These are phyloP conservation scores for Sorex fumeus DNA, from an alignment of 2,113 vertebrate genomes.

Conservation along the genomic window DNA sequence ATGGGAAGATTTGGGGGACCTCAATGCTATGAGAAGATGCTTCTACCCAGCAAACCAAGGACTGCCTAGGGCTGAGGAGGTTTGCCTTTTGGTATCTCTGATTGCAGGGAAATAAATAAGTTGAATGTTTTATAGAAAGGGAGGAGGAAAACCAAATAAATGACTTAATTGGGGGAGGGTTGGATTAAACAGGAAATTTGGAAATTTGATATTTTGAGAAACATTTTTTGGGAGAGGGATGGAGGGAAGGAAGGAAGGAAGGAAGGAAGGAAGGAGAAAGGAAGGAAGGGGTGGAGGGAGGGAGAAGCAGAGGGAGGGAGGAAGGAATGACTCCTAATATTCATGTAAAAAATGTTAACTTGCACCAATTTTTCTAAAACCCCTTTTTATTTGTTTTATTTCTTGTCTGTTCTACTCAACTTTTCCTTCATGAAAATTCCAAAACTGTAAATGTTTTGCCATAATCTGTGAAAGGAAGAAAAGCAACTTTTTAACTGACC, in stretches of 20 bases:
- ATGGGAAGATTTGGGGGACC: too few species aligned
- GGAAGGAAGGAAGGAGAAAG: not conserved
- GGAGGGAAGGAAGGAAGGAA: not conserved
- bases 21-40: too few species aligned
- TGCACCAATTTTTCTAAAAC: not conserved
- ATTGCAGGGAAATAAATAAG: not conserved
- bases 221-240: not conserved
- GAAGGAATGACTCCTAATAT: not conserved
- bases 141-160: too few species aligned
- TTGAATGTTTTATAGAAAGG: too few species aligned
- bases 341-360: not conserved
- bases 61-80: too few species aligned
- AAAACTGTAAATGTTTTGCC: not conserved
- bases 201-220: too few species aligned
- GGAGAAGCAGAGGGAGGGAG: not conserved
- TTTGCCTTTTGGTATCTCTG: too few species aligned
- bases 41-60: too few species aligned
- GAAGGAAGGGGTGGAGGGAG: not conserved
- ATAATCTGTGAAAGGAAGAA: not conserved
- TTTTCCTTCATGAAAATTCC: not conserved
- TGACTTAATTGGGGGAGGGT: too few species aligned
- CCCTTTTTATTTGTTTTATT: not conserved
- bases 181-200: too few species aligned
- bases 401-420: not conserved
- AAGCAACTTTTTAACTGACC: not conserved